Evolutionary conservation across 1,140 invertebrate genomes (phyloP).

Genomic region (Plutomurus gul): DNA sequence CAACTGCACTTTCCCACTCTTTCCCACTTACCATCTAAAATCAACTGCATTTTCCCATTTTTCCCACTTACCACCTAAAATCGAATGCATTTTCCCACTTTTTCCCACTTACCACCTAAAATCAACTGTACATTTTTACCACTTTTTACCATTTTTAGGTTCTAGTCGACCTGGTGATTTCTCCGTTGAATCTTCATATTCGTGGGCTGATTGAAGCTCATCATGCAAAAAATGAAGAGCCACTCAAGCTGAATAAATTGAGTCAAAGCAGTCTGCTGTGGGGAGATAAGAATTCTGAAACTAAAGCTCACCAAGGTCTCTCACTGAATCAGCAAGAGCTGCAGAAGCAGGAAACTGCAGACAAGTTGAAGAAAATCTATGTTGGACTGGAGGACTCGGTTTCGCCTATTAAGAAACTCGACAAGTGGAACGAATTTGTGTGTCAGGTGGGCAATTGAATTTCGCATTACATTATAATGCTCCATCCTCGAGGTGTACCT

Average conservation of each 20-base stretch:
- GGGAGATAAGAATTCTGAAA: not conserved
- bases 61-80: too few relatives aligned
- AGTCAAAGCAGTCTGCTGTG: not conserved
- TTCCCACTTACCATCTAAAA: too few relatives aligned
- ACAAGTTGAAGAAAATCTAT: slow-evolving; percentile 47
- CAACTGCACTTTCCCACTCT: too few relatives aligned
- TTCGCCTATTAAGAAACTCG: slow-evolving; percentile 50
- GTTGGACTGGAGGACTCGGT: slow-evolving; percentile 44
- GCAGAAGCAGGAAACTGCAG: slow-evolving; percentile 10
- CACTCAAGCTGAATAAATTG: slow-evolving; percentile 17
- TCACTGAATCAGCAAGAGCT: slow-evolving; percentile 10
- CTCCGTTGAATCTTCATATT: slow-evolving; percentile 49
- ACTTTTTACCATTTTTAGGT: too few relatives aligned
- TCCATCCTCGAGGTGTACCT: not conserved
- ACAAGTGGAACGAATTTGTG: slow-evolving; percentile 54
- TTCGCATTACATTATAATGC: not conserved
- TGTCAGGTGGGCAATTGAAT: slow-evolving; percentile 41
- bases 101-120: too few relatives aligned
- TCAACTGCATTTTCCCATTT: too few relatives aligned
- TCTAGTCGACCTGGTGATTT: slow-evolving; percentile 50
- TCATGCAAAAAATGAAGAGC: slow-evolving; percentile 35
- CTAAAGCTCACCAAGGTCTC: not conserved
- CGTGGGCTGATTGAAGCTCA: slow-evolving; percentile 40
- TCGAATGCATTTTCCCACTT: too few relatives aligned
- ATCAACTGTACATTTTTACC: too few relatives aligned